A percentile compares a stretch with the other conserved stretches of the same genome.
Conservation (phyloP, 1,140 invertebrate genomes). For the Zaprionus vittiger region DNA sequence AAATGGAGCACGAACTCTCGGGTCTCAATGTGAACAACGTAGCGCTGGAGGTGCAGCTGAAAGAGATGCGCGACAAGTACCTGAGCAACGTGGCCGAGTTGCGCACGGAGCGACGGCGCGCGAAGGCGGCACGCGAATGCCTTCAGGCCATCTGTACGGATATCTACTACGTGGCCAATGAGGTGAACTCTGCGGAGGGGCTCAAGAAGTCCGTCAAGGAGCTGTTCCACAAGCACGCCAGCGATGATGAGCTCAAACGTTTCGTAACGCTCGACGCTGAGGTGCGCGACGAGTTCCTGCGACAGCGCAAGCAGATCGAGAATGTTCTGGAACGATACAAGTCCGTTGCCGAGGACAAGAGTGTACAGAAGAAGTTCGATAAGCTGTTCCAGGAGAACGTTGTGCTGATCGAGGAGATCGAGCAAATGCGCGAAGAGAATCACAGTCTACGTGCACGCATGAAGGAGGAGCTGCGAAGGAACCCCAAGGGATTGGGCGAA, state of each 20-base stretch:
- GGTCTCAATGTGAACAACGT: constrained; percentile 87
- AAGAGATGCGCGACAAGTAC: constrained; percentile 91
- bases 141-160: constrained; percentile 92
- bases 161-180: constrained; percentile 89
- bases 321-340: constrained; percentile 88
- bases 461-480: constrained; percentile 51
- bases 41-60: constrained; percentile 89
- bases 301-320: constrained; percentile 92
- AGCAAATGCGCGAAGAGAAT: constrained; percentile 61
- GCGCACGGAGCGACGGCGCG: constrained; percentile 87
- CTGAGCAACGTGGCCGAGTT: constrained; percentile 88
- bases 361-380: constrained; percentile 61
- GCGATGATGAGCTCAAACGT: constrained; percentile 87
- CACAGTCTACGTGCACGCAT: constrained; percentile 45
- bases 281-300: constrained; percentile 90
- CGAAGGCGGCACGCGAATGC: constrained; percentile 88
- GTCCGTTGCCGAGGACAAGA: constrained; percentile 60
- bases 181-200: constrained; percentile 90
- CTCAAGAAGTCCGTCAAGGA: constrained; percentile 91
- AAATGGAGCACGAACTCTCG: constrained; percentile 89
- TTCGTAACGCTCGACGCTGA: constrained; percentile 88
- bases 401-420: constrained; percentile 88
- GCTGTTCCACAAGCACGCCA: constrained; percentile 87
- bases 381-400: constrained; percentile 89
- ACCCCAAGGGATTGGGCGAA: not conserved